Evolutionary conservation across 2,113 vertebrate genomes (phyloP).

Genomic region (Corythornis madagascariensis): DNA sequence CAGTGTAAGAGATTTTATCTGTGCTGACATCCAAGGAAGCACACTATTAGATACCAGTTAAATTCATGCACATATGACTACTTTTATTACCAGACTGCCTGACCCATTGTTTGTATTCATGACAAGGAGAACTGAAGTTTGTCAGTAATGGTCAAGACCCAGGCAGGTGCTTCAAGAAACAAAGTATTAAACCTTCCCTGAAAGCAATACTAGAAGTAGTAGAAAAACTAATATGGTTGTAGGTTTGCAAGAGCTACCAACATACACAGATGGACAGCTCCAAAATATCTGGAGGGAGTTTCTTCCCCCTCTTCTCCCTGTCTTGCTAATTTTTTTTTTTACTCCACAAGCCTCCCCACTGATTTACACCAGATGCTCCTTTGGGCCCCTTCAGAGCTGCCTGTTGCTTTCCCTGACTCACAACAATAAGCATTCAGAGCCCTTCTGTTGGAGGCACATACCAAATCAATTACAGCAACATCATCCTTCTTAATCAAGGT

Average conservation of each 20-base stretch:
- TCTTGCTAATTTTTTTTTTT: not conserved
- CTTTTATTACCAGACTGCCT: not conserved
- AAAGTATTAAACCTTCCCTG: not conserved
- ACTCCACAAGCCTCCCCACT: not conserved
- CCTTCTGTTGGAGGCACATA: not conserved
- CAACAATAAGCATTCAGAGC: not conserved
- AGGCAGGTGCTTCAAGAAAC: not conserved
- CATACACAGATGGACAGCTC: not conserved
- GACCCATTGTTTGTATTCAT: not conserved
- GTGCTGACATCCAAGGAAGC: not conserved
- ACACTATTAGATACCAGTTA: not conserved
- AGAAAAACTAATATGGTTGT: not conserved
- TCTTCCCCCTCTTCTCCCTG: not conserved
- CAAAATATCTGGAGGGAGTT: not conserved
- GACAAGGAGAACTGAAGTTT: too few relatives aligned
- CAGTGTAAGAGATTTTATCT: not conserved
- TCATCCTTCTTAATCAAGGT: slow-evolving; percentile 68
- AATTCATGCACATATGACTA: not conserved
- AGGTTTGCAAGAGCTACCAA: not conserved
- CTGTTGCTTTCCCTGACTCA: not conserved
- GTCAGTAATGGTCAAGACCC: not conserved
- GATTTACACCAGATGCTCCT: not conserved
- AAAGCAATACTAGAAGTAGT: not conserved
- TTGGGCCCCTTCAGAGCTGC: not conserved
- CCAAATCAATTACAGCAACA: slow-evolving; percentile 41